These are phyloP conservation scores for Hyperoplus immaculatus DNA, from an alignment of 2,797 vertebrate species.

Conservation along the genomic window DNA sequence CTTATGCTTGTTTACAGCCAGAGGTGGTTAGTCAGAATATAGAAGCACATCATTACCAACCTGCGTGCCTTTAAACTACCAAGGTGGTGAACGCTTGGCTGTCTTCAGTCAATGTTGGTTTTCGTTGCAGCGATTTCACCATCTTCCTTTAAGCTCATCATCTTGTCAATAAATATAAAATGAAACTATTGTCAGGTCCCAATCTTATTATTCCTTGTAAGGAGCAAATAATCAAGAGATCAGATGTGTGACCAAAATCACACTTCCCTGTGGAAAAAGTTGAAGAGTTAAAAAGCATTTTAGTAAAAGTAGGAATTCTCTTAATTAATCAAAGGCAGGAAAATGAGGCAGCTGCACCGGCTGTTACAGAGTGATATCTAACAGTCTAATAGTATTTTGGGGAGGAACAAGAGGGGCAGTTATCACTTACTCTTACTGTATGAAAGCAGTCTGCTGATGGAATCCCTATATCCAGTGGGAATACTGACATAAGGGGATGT, in stretches of 20 bases:
- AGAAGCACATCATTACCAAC: conserved; percentile 27
- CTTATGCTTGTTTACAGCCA: conserved; percentile 29
- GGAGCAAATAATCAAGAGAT: neutral
- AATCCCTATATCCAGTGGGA: conserved; percentile 32
- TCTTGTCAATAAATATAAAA: neutral
- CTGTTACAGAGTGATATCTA: conserved; percentile 16
- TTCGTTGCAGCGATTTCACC: conserved; percentile 1
- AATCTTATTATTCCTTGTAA: neutral
- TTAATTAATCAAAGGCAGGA: conserved; percentile 8
- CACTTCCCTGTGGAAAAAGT: neutral
- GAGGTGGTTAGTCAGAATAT: conserved; percentile 7
- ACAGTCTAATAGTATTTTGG: conserved; percentile 19
- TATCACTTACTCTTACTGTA: conserved; percentile 16
- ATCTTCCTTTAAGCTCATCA: neutral
- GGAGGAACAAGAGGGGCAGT: conserved; percentile 14
- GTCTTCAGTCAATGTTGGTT: neutral
- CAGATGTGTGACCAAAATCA: neutral
- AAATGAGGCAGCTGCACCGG: neutral
- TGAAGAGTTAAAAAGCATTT: neutral
- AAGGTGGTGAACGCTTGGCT: neutral
- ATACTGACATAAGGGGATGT: conserved; percentile 26
- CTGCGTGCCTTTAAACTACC: neutral
- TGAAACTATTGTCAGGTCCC: neutral
- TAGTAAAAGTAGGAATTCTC: neutral
- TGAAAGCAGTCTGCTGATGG: conserved; percentile 21